These are phyloP conservation scores for Nephrocerus scutellatus DNA, from an alignment of 2,888 invertebrate species.

Conservation along the genomic window DNA sequence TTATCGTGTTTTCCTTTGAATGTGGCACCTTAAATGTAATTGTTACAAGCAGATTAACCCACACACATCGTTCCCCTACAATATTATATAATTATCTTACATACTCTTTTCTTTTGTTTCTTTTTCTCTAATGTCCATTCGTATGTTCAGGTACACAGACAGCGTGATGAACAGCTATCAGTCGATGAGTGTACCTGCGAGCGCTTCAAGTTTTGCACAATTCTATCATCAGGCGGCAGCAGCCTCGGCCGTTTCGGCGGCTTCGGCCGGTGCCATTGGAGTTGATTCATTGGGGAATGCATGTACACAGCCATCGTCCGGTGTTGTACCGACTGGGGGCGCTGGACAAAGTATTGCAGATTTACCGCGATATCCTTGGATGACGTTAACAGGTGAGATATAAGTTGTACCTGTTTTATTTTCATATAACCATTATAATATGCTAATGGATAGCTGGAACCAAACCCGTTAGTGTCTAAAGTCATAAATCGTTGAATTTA, in stretches of 20 bases:
- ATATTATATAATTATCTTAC: too few species aligned
- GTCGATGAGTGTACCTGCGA: conserved; percentile 49
- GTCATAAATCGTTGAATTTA: too few species aligned
- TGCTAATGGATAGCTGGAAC: too few species aligned
- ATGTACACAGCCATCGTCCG: conserved; percentile 66
- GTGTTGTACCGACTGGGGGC: conserved; percentile 51
- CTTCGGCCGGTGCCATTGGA: conserved; percentile 64
- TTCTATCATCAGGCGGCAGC: conserved; percentile 80
- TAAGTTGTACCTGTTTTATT: too few species aligned
- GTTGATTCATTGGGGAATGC: conserved; percentile 75
- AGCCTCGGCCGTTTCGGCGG: conserved; percentile 62
- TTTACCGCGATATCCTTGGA: conserved; percentile 91
- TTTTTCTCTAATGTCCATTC: too few species aligned
- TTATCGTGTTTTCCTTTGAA: too few species aligned
- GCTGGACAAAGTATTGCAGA: conserved; percentile 84
- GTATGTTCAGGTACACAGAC: conserved; percentile 48
- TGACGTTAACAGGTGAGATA: conserved; percentile 84
- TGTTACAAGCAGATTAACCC: too few species aligned
- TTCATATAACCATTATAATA: too few species aligned
- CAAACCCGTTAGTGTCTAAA: too few species aligned
- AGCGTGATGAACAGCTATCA: conserved; percentile 49
- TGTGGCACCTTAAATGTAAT: too few species aligned
- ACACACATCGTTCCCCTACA: too few species aligned
- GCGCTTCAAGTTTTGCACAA: conserved; percentile 59
- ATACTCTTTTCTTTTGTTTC: too few species aligned